Evolutionary conservation across 2,797 vertebrate genomes (phyloP), one percentile per base, ranked within the genome.

Genomic region (Poeciliopsis presidionis): DNA sequence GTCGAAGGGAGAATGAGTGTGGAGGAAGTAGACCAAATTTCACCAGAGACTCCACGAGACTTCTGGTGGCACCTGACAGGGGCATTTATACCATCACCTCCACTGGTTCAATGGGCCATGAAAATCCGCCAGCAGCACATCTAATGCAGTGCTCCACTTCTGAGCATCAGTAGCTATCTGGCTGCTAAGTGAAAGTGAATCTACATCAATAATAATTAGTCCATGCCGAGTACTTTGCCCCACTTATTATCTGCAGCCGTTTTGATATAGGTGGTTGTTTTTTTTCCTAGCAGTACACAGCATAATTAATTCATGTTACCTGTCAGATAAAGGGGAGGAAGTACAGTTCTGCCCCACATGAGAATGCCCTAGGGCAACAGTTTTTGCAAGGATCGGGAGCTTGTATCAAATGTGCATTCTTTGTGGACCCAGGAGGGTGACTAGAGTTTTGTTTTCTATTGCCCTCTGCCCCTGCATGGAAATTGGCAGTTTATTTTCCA

Each of bases 141-240:
- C 79, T 46, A n/a, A 18, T 73, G 69, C 59, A 28, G 55, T 51
- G 73, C 70, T 55, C 76, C 65, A 76, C 73, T 86, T 79, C 69
- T 20, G 22, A 86, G 87, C 78, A 81, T 74, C 85, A 86, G 86
- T 80, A 87, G 86, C 74, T 87, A 80, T 83, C 82, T 80, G 22
- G 79, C 72, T 39, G 78, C 84, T 91, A 90, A 93, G 86, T 88
- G 82, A 88, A 90, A 93, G 78, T 86, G 90, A 92, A 92, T 88
- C 86, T 86, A 88, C 92, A 94, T 94, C 91, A 91, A 92, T 93
- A 94, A 89, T 85, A 86, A 94, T 94, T 92, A 91, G 91, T 78
- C 70, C 28, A 76, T 80, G 90, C 67, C 39, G 16, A 85, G 85
- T 82, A 75, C 90, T 77, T 78, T 76, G 84, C 88, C 88, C 90